These are phyloP conservation scores for Erpetoichthys calabaricus DNA, from an alignment of 2,797 vertebrate species.

Conservation along the genomic window DNA sequence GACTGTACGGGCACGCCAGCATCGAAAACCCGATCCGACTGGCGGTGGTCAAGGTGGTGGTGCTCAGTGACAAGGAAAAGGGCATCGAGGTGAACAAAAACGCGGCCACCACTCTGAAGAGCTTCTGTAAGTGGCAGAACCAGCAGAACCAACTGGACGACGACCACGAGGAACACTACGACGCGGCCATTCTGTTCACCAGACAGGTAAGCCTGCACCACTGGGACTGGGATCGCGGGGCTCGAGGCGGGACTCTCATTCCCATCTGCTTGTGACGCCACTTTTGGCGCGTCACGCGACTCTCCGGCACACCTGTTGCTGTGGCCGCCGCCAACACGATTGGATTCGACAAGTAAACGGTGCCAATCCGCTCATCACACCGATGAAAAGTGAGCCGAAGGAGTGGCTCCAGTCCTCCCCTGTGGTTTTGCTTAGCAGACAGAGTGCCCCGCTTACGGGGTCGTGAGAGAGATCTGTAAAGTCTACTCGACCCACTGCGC, in stretches of 20 bases:
- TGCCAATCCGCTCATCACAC: no score
- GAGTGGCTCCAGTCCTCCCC: no score
- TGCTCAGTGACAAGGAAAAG: constrained; percentile 66
- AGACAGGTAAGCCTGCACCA: constrained; percentile 71
- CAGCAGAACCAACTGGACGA: constrained; percentile 83
- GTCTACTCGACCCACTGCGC: background rate
- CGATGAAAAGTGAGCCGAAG: no score
- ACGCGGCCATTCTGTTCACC: constrained; percentile 94
- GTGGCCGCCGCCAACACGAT: no score
- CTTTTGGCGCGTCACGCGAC: no score
- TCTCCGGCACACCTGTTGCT: no score
- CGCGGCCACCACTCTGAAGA: constrained; percentile 83
- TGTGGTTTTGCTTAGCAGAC: no score
- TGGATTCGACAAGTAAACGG: no score
- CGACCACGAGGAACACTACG: constrained; percentile 79
- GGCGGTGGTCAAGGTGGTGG: constrained; percentile 73
- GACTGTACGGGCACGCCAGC: constrained; percentile 86
- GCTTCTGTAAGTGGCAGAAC: constrained; percentile 96
- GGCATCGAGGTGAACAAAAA: constrained; percentile 80
- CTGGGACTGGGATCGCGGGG: background rate
- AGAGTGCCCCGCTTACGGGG: no score
- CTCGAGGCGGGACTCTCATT: no score
- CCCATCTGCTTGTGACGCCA: no score
- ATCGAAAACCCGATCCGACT: constrained; percentile 92
- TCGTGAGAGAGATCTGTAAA: no score